Base-by-base conservation (phyloP, 2,888 invertebrate species). In the Lasioglossum pauxillum region DNA sequence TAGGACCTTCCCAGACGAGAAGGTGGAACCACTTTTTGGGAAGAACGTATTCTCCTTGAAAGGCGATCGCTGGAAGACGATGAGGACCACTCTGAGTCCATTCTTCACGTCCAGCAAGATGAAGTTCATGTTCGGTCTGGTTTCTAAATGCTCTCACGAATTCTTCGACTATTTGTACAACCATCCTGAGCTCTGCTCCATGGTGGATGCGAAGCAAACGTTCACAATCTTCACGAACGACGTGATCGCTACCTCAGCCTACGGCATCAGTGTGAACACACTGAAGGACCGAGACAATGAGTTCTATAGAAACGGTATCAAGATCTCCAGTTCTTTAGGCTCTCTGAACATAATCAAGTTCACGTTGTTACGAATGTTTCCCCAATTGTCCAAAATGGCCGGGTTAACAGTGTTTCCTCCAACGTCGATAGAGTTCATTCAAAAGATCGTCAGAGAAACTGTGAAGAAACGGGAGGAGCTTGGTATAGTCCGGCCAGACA, bases 401-500 rank as follows among this genome's bases (percentile, higher is more conserved):
- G 90, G 89, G 0, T 4, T 88, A 4, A 86, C 35, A 0, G 78
- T 92, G 12, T 16, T 92, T 16, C 74, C 89, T 0, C 3, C 12
- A 2, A 23, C 49, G 0, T 82, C 85, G 0, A 5, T 75, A 2
- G 44, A 69, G 1, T 92, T 92, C 78, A 91, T 93, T 73, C 84
- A 71, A 5, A 83, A 80, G 0, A 78, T 95, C 7, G 91, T 95
- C 0, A 78, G 80, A 0, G 93, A 94, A 1, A 96, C 96, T 0
- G 95, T 96, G 72, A 94, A 95, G 69, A 92, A 94, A 5, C 95
- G 96, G 19, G 95, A 95, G 67, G 95, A 95, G 71, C 93, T 96
- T 57, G 95, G 95, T 0, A 95, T 96, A 8, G 94, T 96, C 4
- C 92, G 96, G 82, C 96, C 96, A 0, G 96, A 97, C 89, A 96